Conservation (phyloP, 2,797 vertebrate species). For the Crenichthys baileyi region DNA sequence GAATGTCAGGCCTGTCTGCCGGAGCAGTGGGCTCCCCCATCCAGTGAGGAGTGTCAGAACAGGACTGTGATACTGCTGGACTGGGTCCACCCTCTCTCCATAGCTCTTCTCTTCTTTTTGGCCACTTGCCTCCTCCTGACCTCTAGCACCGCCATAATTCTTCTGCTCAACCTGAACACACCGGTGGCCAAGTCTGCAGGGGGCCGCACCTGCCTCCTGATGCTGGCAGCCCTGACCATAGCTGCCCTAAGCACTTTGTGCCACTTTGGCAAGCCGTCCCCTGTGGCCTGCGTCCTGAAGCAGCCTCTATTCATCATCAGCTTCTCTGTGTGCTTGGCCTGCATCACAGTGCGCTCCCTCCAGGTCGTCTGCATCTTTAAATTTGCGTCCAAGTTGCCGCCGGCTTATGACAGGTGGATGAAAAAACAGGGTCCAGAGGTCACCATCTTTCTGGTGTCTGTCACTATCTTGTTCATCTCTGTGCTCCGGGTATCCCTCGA, state of each 20-base stretch:
- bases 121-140: conserved; percentile 77
- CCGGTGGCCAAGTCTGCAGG: conserved; percentile 87
- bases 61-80: conserved; percentile 72
- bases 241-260: conserved; percentile 76
- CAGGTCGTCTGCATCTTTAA: conserved; percentile 89
- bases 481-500: conserved; percentile 51
- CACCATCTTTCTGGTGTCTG: conserved; percentile 71
- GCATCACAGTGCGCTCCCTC: conserved; percentile 83
- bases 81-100: conserved; percentile 71
- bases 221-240: conserved; percentile 77
- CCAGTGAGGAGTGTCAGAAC: conserved; percentile 76
- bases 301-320: conserved; percentile 81
- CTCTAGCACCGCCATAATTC: conserved; percentile 67
- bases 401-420: conserved; percentile 80
- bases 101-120: conserved; percentile 74
- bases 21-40: conserved; percentile 78
- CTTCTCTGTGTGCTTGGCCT: conserved; percentile 83
- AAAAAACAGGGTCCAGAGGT: conserved; percentile 80
- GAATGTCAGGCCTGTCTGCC: conserved; percentile 76
- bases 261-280: conserved; percentile 78
- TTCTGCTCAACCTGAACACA: conserved; percentile 79
- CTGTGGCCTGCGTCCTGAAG: conserved; percentile 76
- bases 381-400: conserved; percentile 83
- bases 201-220: conserved; percentile 85
- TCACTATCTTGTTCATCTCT: conserved; percentile 67